A percentile compares a stretch with the other conserved stretches of the same genome.
Evolutionary conservation across 1,140 invertebrate genomes (phyloP).

Genomic region (Macrotrachela quadricornifera): DNA sequence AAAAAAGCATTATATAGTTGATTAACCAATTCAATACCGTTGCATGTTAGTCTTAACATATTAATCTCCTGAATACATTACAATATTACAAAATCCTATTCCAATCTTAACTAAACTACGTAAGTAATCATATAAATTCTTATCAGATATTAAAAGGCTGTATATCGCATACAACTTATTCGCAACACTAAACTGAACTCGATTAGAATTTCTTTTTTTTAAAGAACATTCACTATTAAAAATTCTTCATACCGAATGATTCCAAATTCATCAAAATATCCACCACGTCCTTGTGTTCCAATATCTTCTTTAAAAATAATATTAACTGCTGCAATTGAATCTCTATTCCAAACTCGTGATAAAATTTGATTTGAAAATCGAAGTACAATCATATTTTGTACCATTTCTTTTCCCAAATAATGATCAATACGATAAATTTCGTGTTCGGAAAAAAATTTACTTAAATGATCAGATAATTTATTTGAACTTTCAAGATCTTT

Average conservation of each 20-base stretch:
- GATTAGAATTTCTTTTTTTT: too few species aligned
- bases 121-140: too few species aligned
- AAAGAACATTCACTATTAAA: too few species aligned
- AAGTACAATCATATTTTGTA: slow-evolving; percentile 90
- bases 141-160: too few species aligned
- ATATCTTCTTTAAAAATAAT: slow-evolving; percentile 98
- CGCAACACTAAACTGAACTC: too few species aligned
- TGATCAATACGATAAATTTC: slow-evolving; percentile 95
- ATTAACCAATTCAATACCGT: too few species aligned
- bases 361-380: slow-evolving; percentile 38
- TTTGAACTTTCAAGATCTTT: slow-evolving; percentile 63
- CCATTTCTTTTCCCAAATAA: slow-evolving; percentile 99
- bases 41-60: too few species aligned
- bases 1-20: too few species aligned
- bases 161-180: too few species aligned
- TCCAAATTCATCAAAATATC: slow-evolving; percentile 95
- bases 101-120: too few species aligned
- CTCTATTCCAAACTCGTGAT: slow-evolving; percentile 42
- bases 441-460: slow-evolving; percentile 69
- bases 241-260: slow-evolving; percentile 50
- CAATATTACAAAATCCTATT: too few species aligned
- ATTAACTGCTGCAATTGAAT: slow-evolving; percentile 75
- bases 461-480: slow-evolving; percentile 61
- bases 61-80: too few species aligned
- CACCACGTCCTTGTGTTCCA: slow-evolving; percentile 90